phyloP scores from a whole-genome alignment of 1,140 invertebrate species.

The Drosophila simulans region DNA sequence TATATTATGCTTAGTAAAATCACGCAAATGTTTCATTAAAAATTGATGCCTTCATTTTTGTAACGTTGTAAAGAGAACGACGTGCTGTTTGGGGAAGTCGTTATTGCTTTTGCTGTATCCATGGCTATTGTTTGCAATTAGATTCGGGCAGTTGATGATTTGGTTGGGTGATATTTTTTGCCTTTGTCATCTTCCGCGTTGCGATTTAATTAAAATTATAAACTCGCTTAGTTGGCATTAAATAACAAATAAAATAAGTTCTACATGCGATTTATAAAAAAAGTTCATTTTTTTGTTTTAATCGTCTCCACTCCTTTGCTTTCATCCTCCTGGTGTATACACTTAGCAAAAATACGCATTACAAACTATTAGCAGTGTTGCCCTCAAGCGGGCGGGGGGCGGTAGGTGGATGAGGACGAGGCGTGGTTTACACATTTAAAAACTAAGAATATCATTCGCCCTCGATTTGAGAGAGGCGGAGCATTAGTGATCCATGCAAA shows the following conservation, averaged over 20 bases:
- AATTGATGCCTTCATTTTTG: slow-evolving; percentile 71
- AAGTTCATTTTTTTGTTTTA: slow-evolving; percentile 15
- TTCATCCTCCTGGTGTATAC: slow-evolving; percentile 64
- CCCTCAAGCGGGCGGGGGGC: slow-evolving; percentile 31
- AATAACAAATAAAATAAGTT: slow-evolving; percentile 80
- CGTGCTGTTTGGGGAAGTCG: slow-evolving; percentile 29
- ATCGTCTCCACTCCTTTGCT: slow-evolving; percentile 22
- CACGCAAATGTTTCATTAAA: slow-evolving; percentile 77
- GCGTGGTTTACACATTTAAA: slow-evolving; percentile 65
- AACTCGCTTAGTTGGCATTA: slow-evolving; percentile 79
- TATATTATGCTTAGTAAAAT: slow-evolving; percentile 76
- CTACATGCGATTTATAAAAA: slow-evolving; percentile 63
- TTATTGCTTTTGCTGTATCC: slow-evolving; percentile 21
- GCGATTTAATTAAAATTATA: slow-evolving; percentile 71
- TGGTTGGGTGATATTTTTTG: slow-evolving; percentile 1
- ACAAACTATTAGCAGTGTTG: slow-evolving; percentile 63
- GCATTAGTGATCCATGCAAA: slow-evolving; percentile 19
- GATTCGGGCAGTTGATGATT: slow-evolving; percentile 40
- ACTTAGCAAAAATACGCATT: slow-evolving; percentile 79
- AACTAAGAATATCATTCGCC: slow-evolving; percentile 55
- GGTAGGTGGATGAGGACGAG: slow-evolving; percentile 16
- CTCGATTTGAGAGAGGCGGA: slow-evolving; percentile 25
- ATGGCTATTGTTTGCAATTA: slow-evolving; percentile 47
- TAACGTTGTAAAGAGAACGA: slow-evolving; percentile 39
- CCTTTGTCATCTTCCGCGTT: slow-evolving; percentile 17